Evolutionary conservation across 2,113 vertebrate species (phyloP).

Genomic region (Phalacrocorax pelagicus): DNA sequence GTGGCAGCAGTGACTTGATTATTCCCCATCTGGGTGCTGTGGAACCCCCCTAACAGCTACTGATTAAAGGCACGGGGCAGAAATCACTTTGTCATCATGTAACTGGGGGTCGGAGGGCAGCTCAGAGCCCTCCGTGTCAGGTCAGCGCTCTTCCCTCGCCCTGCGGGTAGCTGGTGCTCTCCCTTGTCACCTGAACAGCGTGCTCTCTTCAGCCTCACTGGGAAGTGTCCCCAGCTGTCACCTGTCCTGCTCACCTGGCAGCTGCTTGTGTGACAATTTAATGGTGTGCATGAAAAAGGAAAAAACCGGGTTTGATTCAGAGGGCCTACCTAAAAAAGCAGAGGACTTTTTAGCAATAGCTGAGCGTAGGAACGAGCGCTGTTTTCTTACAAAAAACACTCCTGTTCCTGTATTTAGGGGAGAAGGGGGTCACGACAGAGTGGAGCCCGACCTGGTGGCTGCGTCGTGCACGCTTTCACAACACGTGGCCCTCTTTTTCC

Average conservation of each 20-base stretch:
- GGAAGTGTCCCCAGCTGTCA: not conserved
- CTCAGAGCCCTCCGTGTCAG: rapidly evolving
- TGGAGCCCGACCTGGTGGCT: not conserved
- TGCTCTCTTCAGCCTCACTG: not conserved
- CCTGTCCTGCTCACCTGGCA: too few relatives aligned
- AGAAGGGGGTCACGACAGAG: not conserved
- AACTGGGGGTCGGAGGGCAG: not conserved
- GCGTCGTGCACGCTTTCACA: not conserved
- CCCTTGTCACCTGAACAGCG: not conserved
- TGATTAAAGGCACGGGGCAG: too few relatives aligned
- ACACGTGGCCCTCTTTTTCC: not conserved
- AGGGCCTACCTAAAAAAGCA: not conserved
- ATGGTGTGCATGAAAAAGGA: not conserved
- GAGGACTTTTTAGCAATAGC: not conserved
- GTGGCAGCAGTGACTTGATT: not conserved
- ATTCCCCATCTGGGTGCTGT: not conserved
- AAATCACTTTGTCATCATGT: not conserved
- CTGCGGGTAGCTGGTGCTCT: not conserved
- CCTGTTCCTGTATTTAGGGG: not conserved
- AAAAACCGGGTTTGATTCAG: not conserved
- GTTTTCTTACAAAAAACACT: not conserved
- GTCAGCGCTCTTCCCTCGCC: not conserved
- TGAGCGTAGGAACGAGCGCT: not conserved
- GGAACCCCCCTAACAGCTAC: not conserved
- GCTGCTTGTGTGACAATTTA: not conserved